phyloP scores from a whole-genome alignment of 2,888 invertebrate species.

The Xylocampa areola region DNA sequence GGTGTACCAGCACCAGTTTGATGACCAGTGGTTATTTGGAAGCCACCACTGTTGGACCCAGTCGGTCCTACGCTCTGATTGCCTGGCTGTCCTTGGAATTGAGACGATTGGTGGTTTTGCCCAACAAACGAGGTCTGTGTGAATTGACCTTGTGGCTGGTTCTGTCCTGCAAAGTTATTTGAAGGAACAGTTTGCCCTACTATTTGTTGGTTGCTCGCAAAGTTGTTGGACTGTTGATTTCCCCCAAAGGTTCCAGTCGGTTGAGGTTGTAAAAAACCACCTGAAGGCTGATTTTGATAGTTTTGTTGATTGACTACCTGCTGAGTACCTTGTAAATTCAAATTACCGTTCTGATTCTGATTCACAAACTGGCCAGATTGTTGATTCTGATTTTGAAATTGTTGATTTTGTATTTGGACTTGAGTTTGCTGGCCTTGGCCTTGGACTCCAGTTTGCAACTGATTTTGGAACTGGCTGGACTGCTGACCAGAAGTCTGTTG shows the following conservation, averaged over 20 bases:
- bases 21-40: conserved; percentile 67
- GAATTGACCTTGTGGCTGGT: conserved; percentile 36
- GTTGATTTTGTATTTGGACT: conserved; percentile 35
- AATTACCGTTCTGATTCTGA: conserved; percentile 45
- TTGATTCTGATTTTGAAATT: conserved; percentile 37
- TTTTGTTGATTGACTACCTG: conserved; percentile 26
- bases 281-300: conserved; percentile 29
- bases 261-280: conserved; percentile 32
- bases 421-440: conserved; percentile 30
- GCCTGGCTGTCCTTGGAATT: conserved; percentile 41
- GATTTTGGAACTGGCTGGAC: conserved; percentile 55
- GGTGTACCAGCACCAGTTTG: conserved; percentile 64
- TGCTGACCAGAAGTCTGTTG: conserved; percentile 54
- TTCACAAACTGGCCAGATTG: conserved; percentile 49
- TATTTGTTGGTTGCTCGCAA: conserved; percentile 30
- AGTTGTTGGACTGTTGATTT: conserved; percentile 26
- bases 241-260: conserved; percentile 41
- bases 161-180: conserved; percentile 32
- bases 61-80: conserved; percentile 14
- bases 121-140: conserved; percentile 46
- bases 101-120: conserved; percentile 44
- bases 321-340: conserved; percentile 48
- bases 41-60: conserved; percentile 58
- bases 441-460: conserved; percentile 47
- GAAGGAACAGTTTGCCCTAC: conserved; percentile 34